Percentiles rank a stretch among this genome's conserved stretches.
Conservation (phyloP, 2,113 vertebrate genomes). For the Cairina moschata region DNA sequence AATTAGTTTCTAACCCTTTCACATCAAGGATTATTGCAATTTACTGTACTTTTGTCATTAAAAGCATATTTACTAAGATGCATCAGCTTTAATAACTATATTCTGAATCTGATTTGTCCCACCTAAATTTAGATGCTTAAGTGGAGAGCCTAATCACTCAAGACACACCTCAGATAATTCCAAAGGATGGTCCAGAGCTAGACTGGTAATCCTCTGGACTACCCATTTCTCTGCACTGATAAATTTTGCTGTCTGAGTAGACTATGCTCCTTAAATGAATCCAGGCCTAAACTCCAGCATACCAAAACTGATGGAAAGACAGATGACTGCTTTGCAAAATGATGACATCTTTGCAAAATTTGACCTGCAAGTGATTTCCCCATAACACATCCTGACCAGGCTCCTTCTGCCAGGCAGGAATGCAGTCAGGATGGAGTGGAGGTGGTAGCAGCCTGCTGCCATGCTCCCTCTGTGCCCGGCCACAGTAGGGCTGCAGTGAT, state of each 20-base stretch:
- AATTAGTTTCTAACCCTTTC: neutral
- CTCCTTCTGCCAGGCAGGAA: neutral
- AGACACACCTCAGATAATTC: neutral
- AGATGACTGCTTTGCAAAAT: neutral
- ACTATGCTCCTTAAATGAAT: neutral
- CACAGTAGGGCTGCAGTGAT: neutral
- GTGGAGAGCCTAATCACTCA: neutral
- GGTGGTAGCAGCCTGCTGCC: neutral
- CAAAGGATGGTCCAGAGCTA: neutral
- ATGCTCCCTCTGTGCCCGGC: neutral
- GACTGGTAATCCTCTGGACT: neutral
- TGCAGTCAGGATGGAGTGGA: neutral
- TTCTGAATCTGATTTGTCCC: neutral
- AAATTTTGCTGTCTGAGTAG: neutral
- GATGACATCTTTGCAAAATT: neutral
- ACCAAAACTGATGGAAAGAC: neutral
- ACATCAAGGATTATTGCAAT: neutral
- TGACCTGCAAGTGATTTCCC: neutral
- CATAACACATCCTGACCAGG: neutral
- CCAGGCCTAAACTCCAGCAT: neutral
- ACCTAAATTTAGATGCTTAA: neutral
- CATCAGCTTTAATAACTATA: neutral
- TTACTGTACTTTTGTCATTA: neutral
- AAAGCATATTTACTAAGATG: neutral
- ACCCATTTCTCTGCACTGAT: neutral